Percentiles rank a stretch among this genome's conserved stretches.
phyloP scores from a whole-genome alignment of 1,140 invertebrate species.

The Nixonia krombeini region DNA sequence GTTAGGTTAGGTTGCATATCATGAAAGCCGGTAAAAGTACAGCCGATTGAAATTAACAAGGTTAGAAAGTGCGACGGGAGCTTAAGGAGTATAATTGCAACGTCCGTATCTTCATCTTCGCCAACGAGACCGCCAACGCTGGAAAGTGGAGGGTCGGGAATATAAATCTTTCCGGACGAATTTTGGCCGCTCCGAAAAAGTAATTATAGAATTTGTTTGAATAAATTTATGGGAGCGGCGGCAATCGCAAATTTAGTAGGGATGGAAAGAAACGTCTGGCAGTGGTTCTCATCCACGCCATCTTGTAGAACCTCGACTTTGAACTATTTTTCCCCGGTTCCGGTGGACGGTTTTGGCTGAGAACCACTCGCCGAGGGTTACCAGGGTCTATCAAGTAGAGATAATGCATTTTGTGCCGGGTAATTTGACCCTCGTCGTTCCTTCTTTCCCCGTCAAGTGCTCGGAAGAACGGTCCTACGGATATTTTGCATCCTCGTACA shows the following conservation, averaged over 20 bases:
- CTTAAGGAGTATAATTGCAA: background rate
- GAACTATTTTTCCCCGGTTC: too few species aligned
- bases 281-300: conserved; percentile 45
- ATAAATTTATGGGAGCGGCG: conserved; percentile 60
- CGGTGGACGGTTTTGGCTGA: too few species aligned
- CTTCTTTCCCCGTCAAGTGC: conserved; percentile 19
- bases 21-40: too few species aligned
- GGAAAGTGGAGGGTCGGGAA: conserved; percentile 15
- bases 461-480: conserved; percentile 24
- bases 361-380: conserved; percentile 47
- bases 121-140: conserved; percentile 29
- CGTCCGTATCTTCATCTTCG: background rate
- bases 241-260: conserved; percentile 56
- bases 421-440: conserved; percentile 58
- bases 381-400: conserved; percentile 65
- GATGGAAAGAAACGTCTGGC: conserved; percentile 33
- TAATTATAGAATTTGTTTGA: conserved; percentile 70
- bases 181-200: conserved; percentile 52
- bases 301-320: too few species aligned
- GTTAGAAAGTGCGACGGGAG: too few species aligned
- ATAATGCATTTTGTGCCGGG: conserved; percentile 68
- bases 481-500: conserved; percentile 39
- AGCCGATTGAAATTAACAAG: too few species aligned
- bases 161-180: conserved; percentile 48
- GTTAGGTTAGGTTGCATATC: too few species aligned